Evolutionary conservation across 2,888 invertebrate genomes (phyloP).

Genomic region (Mallateleia sp.): DNA sequence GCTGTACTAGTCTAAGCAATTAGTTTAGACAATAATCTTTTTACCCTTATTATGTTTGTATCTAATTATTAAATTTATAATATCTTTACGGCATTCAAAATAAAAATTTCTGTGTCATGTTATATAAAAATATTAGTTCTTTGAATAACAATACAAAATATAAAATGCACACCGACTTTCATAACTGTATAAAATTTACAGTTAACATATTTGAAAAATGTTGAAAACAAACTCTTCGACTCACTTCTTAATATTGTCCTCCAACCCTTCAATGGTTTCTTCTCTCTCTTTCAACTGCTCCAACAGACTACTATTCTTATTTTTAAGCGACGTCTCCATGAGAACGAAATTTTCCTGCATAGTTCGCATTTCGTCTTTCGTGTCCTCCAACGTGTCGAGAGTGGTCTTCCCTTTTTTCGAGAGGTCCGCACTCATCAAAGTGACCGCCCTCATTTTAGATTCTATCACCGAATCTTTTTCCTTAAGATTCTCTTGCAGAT

Average conservation of each 20-base stretch:
- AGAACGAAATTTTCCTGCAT: slow-evolving; percentile 95
- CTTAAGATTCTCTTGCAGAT: slow-evolving; percentile 95
- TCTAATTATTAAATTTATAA: no score
- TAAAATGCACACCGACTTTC: no score
- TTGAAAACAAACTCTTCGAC: no score
- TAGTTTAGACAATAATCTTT: no score
- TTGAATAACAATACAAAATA: no score
- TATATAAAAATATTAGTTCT: no score
- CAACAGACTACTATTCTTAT: slow-evolving; percentile 91
- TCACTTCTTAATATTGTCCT: slow-evolving; percentile 90
- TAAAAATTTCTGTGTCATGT: no score
- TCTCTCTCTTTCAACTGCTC: slow-evolving; percentile 91
- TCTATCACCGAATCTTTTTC: slow-evolving; percentile 96
- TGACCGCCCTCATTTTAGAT: slow-evolving; percentile 94
- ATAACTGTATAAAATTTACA: no score
- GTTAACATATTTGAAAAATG: no score
- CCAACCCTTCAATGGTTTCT: slow-evolving; percentile 90
- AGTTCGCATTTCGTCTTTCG: slow-evolving; percentile 94
- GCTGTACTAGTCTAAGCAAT: no score
- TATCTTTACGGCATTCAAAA: no score
- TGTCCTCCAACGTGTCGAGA: slow-evolving; percentile 94
- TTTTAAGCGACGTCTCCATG: slow-evolving; percentile 93
- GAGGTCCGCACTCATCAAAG: slow-evolving; percentile 94
- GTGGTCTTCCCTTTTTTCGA: slow-evolving; percentile 93
- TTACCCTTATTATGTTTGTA: no score